Conservation (phyloP, 2,888 invertebrate species). For the Pecten maximus region DNA sequence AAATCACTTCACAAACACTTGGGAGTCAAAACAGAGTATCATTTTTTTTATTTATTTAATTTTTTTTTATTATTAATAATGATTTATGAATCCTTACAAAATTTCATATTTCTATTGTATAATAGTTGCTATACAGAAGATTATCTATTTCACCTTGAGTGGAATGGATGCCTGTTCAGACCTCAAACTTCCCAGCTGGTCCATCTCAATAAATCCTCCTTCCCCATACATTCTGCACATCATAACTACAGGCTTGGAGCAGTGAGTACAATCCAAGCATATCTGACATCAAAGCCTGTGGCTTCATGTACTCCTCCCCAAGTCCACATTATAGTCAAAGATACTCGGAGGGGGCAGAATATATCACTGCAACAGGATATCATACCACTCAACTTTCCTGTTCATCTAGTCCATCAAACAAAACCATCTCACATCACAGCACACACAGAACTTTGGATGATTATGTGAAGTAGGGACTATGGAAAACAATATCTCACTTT, state of each 20-base stretch:
- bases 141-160: too few species aligned
- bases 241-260: slow-evolving; percentile 28
- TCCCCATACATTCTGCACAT: slow-evolving; percentile 3
- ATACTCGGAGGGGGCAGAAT: background rate
- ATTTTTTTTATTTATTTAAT: too few species aligned
- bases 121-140: too few species aligned
- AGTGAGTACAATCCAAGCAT: slow-evolving; percentile 18
- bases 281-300: background rate
- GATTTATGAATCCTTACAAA: too few species aligned
- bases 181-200: background rate
- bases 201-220: background rate
- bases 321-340: background rate
- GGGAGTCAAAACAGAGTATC: too few species aligned
- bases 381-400: background rate
- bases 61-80: too few species aligned
- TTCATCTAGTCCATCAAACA: slow-evolving; percentile 6
- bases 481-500: slow-evolving; percentile 19
- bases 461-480: background rate
- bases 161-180: background rate
- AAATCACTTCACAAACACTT: too few species aligned
- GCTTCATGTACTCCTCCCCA: background rate
- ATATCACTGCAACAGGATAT: slow-evolving; percentile 9
- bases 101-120: too few species aligned
- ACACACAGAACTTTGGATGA: background rate
- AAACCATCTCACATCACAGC: background rate